Evolutionary conservation across 2,113 vertebrate genomes (phyloP), one percentile per base, ranked within the genome.

Genomic region (Corvus cornix): DNA sequence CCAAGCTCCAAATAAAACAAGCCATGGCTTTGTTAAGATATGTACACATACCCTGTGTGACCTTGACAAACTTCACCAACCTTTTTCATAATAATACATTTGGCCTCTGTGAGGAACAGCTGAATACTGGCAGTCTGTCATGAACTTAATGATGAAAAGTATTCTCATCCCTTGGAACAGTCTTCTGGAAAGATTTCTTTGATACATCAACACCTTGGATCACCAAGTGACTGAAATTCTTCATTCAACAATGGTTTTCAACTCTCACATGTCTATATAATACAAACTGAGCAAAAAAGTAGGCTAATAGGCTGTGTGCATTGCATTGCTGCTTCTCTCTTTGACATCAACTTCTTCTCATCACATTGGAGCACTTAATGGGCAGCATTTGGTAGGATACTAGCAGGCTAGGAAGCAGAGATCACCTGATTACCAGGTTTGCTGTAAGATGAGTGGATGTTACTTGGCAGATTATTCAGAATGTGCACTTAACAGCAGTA

Each of bases 31-130:
- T 77, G 5, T 58, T 59, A 48, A 59, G 14, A 37, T 46, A 37
- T 0, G 0, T 52, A 8, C 2, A 31, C 5, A 13, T 70, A 58
- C 2, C 9, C 56, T 60, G 0, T 31, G 16, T 13, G 28, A 66
- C 6, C 30, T 59, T 67, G 7, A 68, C 9, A 51, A 44, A 60
- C 8, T 73, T 10, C 27, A 68, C 3, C 12, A 51, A 24, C 6
- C 8, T 86, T 41, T 83, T 91, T 66, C 31, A 5, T 67, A 43
- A 39, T 46, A 44, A 62, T 4, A 12, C 1, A 10, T 51, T 68
- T 60, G n/a, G 9, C 22, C 46, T 68, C 18, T 68, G 18, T 60
- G 62, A 81, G 31, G 10, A 81, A 5, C 21, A 59, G 9, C 13
- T 55, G 21, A 59, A 60, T 53, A 39, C 6, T 28, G 7, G 6